Evolutionary conservation across 2,888 invertebrate genomes (phyloP), one percentile per base, ranked within the genome.

Genomic region (Drosophila heteroneura): DNA sequence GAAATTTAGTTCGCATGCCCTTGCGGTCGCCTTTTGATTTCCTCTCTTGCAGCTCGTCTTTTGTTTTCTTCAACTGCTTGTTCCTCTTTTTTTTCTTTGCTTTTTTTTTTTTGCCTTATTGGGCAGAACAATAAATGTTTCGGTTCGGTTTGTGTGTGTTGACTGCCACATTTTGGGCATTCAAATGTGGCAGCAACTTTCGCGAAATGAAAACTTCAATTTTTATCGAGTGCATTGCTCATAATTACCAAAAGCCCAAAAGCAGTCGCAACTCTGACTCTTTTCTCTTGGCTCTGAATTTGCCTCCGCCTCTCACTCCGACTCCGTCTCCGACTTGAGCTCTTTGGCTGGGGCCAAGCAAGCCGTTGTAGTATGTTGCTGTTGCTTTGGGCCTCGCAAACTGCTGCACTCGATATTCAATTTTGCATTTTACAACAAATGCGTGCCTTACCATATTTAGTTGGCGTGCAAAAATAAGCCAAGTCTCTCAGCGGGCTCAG

Each of bases 391-490:
- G 76, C 63, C 79, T 67, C 56, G 44, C 58, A 44, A 74, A 53
- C 76, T 66, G 63, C 73, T 79, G 85, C 89, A 91, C 91, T 91
- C 92, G 91, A 92, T 92, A 92, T 89, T 91, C 91, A 91, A 90
- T 92, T 92, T 92, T 92, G 92, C 92, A 92, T 92, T 91, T 92
- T 93, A 93, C 93, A 93, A 92, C 93, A 92, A 93, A 93, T 93
- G 93, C 93, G 93, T 93, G 93, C 92, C 90, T 88, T 87, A 89
- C 93, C 93, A 93, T 93, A 93, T 93, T 93, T 93, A 93, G 93
- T 85, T 83, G 81, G 81, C 85, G 90, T 89, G 83, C 82, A 82
- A 82, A 77, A 80, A 70, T 79, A 85, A 89, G 75, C 83, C 82
- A 87, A 79, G 69, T 74, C 54, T 61, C 65, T 59, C 49, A 53